Base-by-base conservation (phyloP, 2,888 invertebrate genomes). In the Candidula unifasciata region DNA sequence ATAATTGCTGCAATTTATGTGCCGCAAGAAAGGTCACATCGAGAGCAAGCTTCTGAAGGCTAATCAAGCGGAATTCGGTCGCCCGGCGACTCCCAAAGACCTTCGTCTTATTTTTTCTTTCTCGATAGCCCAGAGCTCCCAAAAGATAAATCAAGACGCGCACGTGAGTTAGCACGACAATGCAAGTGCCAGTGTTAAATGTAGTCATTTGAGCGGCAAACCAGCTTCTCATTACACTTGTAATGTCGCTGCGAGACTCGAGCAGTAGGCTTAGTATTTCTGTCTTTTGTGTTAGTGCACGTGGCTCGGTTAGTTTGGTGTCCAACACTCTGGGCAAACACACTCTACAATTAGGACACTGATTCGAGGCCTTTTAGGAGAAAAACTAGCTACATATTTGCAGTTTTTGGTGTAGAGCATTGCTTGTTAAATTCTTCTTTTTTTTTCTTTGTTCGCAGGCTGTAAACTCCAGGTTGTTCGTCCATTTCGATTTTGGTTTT, bases 181-280 rank as follows among this genome's bases (percentile, higher is more conserved):
- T 73, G 10, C 44, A n/a, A 52, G 44, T 44, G 16, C 73, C n/a
- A 44, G 73, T n/a, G 10, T 44, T 78, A 24, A 78, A 78, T 64
- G 64, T 78, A 64, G 35, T 37, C 78, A 64, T 78, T 64, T 78
- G 37, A 78, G 64, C 78, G 78, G 64, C 30, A 64, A 78, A 78
- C 27, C 37, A 78, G 64, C 33, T 78, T 78, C 78, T n/a, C 57
- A 78, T 78, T 60, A 64, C 78, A 2, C n/a, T 64, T 78, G 33
- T 64, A 64, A 64, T 64, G 60, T 60, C n/a, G 2, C 27, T 60
- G 60, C 64, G 44, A 37, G n/a, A 64, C 78, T 35, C 64, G 37
- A 8, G 27, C 76, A 27, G 8, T 73, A 27, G 44, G 52, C n/a
- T 73, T n/a, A 24, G n/a, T 5, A 27, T 73, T 71, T 71, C 71